Conservation (phyloP, 1,140 invertebrate genomes). For the Drosophila azteca region DNA sequence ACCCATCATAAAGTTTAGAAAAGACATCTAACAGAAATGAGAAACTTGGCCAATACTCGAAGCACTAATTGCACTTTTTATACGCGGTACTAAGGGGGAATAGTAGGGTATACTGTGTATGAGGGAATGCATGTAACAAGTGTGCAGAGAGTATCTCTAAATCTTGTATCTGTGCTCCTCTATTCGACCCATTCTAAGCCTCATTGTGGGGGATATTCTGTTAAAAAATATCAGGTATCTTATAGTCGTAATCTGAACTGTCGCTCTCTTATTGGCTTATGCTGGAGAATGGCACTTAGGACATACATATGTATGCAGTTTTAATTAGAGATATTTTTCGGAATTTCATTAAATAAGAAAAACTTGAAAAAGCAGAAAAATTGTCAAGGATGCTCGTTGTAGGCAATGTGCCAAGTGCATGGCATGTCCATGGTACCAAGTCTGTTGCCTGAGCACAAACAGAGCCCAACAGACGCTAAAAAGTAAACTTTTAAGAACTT, state of each 20-base stretch:
- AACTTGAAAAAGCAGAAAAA: conserved; percentile 14
- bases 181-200: no score
- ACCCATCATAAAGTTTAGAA: conserved; percentile 60
- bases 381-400: conserved; percentile 41
- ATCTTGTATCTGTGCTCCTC: no score
- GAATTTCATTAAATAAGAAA: conserved; percentile 49
- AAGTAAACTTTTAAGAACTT: conserved; percentile 69
- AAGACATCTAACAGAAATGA: conserved; percentile 20
- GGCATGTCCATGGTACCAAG: conserved; percentile 32
- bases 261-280: no score
- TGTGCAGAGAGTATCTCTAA: no score
- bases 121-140: no score
- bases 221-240: no score
- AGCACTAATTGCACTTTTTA: conserved; percentile 48
- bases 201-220: no score
- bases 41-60: conserved; percentile 28
- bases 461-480: conserved; percentile 29
- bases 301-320: conserved; percentile 47
- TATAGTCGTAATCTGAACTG: no score
- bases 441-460: conserved; percentile 25
- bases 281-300: no score
- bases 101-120: no score
- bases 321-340: conserved; percentile 76
- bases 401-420: conserved; percentile 67
- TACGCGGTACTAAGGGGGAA: no score